Evolutionary conservation across 2,888 invertebrate genomes (phyloP), one percentile per base, ranked within the genome.

Genomic region (Selenia dentaria): DNA sequence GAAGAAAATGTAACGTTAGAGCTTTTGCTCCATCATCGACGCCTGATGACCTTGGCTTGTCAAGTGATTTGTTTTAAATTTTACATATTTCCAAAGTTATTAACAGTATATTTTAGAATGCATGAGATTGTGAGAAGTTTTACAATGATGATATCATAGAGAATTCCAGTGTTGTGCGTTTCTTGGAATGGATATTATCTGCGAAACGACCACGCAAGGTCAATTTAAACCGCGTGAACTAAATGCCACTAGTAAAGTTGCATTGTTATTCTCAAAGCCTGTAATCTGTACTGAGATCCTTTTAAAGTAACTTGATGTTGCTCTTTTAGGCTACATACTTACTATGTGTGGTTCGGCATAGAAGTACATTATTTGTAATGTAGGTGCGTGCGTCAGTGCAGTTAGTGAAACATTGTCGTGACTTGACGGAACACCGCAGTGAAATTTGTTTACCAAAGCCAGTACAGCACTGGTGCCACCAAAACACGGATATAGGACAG

Each of bases 351-450:
- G 59, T 60, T 52, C 55, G 26, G 35, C 12, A 20, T 20, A 40
- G 9, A 31, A 27, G 37, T 41, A 41, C 37, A 39, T 44, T 43
- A 42, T 48, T 41, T 48, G 36, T 62, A 71, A 79, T 74, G 82
- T 69, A 77, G 74, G 79, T 69, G 85, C 85, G 84, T 87, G 86
- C 72, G 63, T 55, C 57, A 60, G 62, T 62, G 62, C 68, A 74
- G 72, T 85, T 79, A 70, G 64, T 60, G 62, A 65, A 60, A 68
- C 68, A 67, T 64, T 81, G 65, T 74, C 87, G 85, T 86, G 84
- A 84, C 83, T 78, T 65, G 72, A 61, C 60, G 69, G 67, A 72
- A 80, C 72, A 74, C 72, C 62, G 68, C 70, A 66, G 70, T 81
- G 82, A 79, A 81, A 80, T 79, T 76, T 81, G 80, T 78, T 79